These are phyloP conservation scores for Watsonalla binaria DNA, from an alignment of 2,888 invertebrate genomes.

Conservation along the genomic window DNA sequence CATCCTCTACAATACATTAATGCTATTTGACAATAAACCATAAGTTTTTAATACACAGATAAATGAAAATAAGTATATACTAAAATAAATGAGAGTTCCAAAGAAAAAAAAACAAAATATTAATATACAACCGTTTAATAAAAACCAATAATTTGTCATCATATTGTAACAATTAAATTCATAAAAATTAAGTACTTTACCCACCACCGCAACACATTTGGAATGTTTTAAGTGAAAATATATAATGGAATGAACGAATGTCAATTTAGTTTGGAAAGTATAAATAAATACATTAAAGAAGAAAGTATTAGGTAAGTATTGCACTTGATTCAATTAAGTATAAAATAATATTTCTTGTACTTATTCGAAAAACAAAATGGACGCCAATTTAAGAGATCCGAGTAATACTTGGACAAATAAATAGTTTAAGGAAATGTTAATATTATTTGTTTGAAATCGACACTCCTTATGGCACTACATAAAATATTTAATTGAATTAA, in stretches of 20 bases:
- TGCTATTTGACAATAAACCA: slow-evolving; percentile 16
- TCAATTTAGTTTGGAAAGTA: background rate
- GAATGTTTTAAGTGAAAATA: slow-evolving; percentile 22
- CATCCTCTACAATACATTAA: slow-evolving; percentile 17
- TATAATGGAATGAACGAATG: background rate
- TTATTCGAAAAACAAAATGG: slow-evolving; percentile 10
- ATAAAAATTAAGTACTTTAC: slow-evolving; percentile 47
- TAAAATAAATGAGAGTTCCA: slow-evolving; percentile 21
- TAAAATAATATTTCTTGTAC: background rate
- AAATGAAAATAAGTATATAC: slow-evolving; percentile 10
- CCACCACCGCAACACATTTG: slow-evolving; percentile 49
- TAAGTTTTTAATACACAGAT: slow-evolving; percentile 2
- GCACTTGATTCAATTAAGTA: slow-evolving; percentile 4
- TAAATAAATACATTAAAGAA: background rate
- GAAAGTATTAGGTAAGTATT: slow-evolving; percentile 14
- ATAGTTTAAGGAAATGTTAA: background rate
- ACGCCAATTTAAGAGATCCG: slow-evolving; percentile 11
- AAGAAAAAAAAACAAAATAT: slow-evolving; percentile 46
- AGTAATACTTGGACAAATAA: slow-evolving; percentile 6
- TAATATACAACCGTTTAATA: slow-evolving; percentile 67
- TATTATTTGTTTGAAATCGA: background rate
- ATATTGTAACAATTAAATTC: slow-evolving; percentile 38
- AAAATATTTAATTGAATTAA: slow-evolving; percentile 33
- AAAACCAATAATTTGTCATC: slow-evolving; percentile 60
- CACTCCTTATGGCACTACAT: slow-evolving; percentile 60